These are phyloP conservation scores for Nomada ruficornis DNA, from an alignment of 2,888 invertebrate species.

Conservation along the genomic window DNA sequence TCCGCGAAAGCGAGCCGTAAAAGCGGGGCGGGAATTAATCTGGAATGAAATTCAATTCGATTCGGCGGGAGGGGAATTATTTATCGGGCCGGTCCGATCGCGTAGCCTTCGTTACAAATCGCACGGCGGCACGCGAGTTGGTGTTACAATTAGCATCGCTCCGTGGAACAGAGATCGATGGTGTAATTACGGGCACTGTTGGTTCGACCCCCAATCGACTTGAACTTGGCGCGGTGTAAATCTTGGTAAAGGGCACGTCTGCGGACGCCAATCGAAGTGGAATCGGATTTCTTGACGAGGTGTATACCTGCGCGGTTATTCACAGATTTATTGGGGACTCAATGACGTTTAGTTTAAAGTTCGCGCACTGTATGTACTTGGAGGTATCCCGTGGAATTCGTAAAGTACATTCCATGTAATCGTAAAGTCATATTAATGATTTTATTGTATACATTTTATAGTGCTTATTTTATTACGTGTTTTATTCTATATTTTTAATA, in stretches of 20 bases:
- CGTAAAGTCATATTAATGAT: no score
- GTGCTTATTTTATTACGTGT: no score
- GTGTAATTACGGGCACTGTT: conserved; percentile 47
- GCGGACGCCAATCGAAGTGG: background rate
- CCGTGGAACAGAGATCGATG: conserved; percentile 46
- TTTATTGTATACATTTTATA: no score
- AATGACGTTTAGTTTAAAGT: no score
- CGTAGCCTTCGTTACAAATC: conserved; percentile 35
- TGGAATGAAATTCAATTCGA: conserved; percentile 51
- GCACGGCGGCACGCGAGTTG: conserved; percentile 51
- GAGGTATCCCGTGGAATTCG: no score
- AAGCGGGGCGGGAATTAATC: conserved; percentile 35
- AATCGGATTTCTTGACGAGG: conserved; percentile 2
- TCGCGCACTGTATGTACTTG: no score
- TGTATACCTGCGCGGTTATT: background rate
- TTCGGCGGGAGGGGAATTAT: conserved; percentile 42
- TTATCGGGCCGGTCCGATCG: conserved; percentile 38
- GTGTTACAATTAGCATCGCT: conserved; percentile 45
- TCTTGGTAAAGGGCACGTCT: conserved; percentile 16
- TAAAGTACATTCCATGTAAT: no score
- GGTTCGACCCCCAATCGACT: conserved; percentile 38
- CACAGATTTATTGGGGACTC: background rate
- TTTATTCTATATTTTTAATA: no score
- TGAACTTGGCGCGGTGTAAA: conserved; percentile 23
- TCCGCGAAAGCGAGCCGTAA: background rate